A percentile compares a stretch with the other conserved stretches of the same genome.
Conservation (phyloP, 2,113 vertebrate species). For the Vombatus ursinus region DNA sequence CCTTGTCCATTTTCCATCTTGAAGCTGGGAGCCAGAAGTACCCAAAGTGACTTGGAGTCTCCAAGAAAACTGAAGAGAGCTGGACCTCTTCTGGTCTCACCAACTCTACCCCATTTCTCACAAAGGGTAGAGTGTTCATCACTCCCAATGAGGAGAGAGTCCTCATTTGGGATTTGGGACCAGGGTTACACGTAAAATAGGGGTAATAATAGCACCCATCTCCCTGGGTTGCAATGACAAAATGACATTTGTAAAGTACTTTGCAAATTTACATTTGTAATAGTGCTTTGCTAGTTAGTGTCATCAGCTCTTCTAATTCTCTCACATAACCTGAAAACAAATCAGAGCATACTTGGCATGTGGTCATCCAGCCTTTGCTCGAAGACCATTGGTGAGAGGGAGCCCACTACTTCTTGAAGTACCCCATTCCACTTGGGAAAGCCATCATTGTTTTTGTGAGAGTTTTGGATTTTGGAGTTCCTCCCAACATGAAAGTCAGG, state of each 20-base stretch:
- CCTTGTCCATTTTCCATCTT: too few relatives aligned
- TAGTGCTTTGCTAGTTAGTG: not conserved
- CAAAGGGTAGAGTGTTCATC: too few relatives aligned
- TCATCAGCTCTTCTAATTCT: not conserved
- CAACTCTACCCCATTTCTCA: too few relatives aligned
- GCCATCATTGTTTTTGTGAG: not conserved
- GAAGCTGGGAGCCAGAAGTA: too few relatives aligned
- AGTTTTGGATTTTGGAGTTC: not conserved
- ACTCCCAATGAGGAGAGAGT: too few relatives aligned
- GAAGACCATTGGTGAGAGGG: not conserved
- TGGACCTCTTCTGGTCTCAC: too few relatives aligned
- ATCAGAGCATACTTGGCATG: not conserved
- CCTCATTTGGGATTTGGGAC: too few relatives aligned
- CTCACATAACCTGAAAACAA: not conserved
- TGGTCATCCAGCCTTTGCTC: not conserved
- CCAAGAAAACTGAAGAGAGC: too few relatives aligned
- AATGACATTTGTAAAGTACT: not conserved
- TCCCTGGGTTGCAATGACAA: not conserved
- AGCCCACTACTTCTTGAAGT: too few relatives aligned
- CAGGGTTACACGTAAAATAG: too few relatives aligned
- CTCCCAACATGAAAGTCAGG: not conserved
- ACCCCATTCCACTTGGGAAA: not conserved
- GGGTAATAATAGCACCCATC: not conserved
- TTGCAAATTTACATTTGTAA: not conserved
- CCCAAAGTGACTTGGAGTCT: too few relatives aligned